These are phyloP conservation scores for Coregonus ussuriensis DNA, from an alignment of 2,797 vertebrate genomes.

Conservation along the genomic window DNA sequence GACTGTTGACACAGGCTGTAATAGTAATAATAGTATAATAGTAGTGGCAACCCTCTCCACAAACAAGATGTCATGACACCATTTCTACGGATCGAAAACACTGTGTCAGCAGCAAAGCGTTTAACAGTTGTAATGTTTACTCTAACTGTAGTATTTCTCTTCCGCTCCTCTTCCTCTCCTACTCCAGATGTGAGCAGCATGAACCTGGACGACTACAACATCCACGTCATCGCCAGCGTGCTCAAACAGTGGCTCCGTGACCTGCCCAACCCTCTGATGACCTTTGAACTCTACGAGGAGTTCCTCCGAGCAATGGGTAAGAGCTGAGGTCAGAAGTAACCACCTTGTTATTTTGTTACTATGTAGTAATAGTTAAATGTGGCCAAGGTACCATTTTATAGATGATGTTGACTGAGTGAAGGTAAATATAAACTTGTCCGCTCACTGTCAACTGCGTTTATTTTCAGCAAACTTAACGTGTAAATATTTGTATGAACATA, in stretches of 20 bases:
- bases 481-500: no score
- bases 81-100: background rate
- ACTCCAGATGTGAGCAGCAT: constrained; percentile 83
- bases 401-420: no score
- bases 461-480: no score
- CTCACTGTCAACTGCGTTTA: no score
- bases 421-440: no score
- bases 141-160: background rate
- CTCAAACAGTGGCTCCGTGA: constrained; percentile 97
- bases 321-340: constrained; percentile 16
- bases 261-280: constrained; percentile 95
- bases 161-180: background rate
- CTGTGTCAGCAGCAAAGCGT: background rate
- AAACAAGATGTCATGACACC: background rate
- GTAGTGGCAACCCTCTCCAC: no score
- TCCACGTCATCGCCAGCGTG: constrained; percentile 96
- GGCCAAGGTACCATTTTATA: background rate
- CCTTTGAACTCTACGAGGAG: constrained; percentile 95
- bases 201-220: constrained; percentile 94
- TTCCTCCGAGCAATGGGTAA: constrained; percentile 95
- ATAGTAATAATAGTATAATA: no score
- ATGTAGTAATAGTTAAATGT: background rate
- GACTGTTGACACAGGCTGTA: no score
- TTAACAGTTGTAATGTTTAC: background rate
- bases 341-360: background rate